phyloP scores from a whole-genome alignment of 2,797 vertebrate genomes.

The Heteromormyrus szaboi region DNA sequence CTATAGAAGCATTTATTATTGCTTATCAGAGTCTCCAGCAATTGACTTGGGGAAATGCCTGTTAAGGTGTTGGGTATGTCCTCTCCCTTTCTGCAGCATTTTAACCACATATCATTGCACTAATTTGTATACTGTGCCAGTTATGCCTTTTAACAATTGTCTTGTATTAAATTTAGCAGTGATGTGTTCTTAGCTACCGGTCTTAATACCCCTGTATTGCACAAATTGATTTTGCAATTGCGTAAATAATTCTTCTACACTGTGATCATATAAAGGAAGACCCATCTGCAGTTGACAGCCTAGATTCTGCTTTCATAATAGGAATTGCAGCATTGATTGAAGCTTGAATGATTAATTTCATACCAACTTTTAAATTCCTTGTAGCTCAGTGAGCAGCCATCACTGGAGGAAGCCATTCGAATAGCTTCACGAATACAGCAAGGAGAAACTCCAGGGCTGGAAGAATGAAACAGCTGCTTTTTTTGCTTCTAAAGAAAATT shows the following conservation, averaged over 20 bases:
- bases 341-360: not conserved
- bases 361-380: conserved; percentile 14
- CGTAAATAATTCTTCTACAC: not conserved
- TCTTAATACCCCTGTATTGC: not conserved
- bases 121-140: not conserved
- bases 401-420: conserved; percentile 97
- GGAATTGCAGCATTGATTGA: not conserved
- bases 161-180: not conserved
- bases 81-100: not conserved
- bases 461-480: conserved; percentile 69
- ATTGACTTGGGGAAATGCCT: not conserved
- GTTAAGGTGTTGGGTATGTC: not conserved
- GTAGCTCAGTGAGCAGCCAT: conserved; percentile 93
- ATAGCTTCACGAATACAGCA: conserved; percentile 99
- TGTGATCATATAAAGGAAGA: not conserved
- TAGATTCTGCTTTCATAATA: not conserved
- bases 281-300: not conserved
- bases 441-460: conserved; percentile 90
- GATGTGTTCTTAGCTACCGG: not conserved
- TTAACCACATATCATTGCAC: not conserved
- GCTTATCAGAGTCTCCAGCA: conserved; percentile 13
- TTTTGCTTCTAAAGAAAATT: conserved; percentile 39
- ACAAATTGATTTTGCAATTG: not conserved
- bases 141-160: not conserved
- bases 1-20: not conserved